A percentile compares a stretch with the other conserved stretches of the same genome.
Evolutionary conservation across 1,140 invertebrate genomes (phyloP).

Genomic region (Akabosia matsudoensis): DNA sequence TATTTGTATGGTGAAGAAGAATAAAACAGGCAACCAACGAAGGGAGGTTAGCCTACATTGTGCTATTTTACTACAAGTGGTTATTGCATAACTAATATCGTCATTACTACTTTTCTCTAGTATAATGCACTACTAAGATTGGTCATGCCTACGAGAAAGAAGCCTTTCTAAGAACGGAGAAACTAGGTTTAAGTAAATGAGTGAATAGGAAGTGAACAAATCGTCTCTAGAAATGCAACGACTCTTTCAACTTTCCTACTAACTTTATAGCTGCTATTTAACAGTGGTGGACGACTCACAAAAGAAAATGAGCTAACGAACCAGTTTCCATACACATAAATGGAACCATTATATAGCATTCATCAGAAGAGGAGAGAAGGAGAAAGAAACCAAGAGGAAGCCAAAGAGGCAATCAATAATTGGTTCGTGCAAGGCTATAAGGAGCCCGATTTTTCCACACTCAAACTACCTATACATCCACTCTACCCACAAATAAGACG

Average conservation of each 20-base stretch:
- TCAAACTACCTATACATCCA: too few species aligned
- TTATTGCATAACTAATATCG: not conserved
- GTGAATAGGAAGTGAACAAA: constrained; percentile 9
- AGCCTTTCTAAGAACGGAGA: not conserved
- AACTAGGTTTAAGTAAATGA: not conserved
- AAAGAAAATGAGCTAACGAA: not conserved
- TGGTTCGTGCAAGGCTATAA: not conserved
- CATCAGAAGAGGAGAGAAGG: not conserved
- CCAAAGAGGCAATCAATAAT: constrained; percentile 17
- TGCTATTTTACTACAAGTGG: constrained; percentile 7
- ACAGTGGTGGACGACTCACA: too few species aligned
- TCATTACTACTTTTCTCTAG: constrained; percentile 19
- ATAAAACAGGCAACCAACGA: too few species aligned
- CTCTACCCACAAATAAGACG: too few species aligned
- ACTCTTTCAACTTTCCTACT: not conserved
- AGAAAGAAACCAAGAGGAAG: not conserved
- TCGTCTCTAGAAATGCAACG: constrained; percentile 12
- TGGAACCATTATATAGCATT: not conserved
- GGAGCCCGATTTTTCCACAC: too few species aligned
- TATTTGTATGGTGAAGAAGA: too few species aligned
- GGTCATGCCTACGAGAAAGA: not conserved
- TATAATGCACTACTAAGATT: not conserved
- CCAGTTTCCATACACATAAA: not conserved
- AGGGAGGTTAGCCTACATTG: too few species aligned
- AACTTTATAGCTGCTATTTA: not conserved